A percentile compares a stretch with the other conserved stretches of the same genome.
Evolutionary conservation across 2,888 invertebrate species (phyloP).

Genomic region (Drosophila monieri): DNA sequence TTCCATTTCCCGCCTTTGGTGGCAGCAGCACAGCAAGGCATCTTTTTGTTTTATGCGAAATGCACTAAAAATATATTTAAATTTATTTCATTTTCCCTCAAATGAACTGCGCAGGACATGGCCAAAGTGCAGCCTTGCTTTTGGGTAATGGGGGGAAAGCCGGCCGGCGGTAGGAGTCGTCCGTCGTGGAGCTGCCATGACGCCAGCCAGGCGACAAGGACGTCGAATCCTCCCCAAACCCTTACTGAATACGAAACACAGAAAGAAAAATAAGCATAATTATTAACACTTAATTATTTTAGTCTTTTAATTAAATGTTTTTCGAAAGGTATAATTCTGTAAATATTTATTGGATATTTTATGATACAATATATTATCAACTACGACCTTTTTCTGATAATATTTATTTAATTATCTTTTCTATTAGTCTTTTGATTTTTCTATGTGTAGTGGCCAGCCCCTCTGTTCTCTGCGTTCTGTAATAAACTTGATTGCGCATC

Average conservation of each 20-base stretch:
- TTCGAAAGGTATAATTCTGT: too few relatives aligned
- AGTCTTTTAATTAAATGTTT: not conserved
- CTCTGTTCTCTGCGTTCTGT: constrained; percentile 37
- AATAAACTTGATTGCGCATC: constrained; percentile 80
- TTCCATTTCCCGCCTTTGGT: not conserved
- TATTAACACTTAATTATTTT: not conserved
- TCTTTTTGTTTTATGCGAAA: constrained; percentile 80
- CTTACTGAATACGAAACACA: not conserved
- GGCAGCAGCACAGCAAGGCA: constrained; percentile 60
- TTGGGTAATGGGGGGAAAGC: constrained; percentile 12
- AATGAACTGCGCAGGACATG: constrained; percentile 71
- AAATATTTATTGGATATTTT: too few relatives aligned
- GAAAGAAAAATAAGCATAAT: not conserved
- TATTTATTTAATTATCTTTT: not conserved
- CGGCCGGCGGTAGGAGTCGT: constrained; percentile 21
- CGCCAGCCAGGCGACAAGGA: constrained; percentile 65
- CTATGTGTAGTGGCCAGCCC: not conserved
- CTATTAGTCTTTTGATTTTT: not conserved
- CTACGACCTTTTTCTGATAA: not conserved
- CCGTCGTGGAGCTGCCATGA: constrained; percentile 49
- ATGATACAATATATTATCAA: not conserved
- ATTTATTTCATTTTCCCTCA: constrained; percentile 76
- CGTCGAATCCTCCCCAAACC: constrained; percentile 39
- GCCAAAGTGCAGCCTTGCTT: constrained; percentile 65
- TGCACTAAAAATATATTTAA: constrained; percentile 80